Evolutionary conservation across 2,888 invertebrate species (phyloP).

Genomic region (Parasteatoda lunata): DNA sequence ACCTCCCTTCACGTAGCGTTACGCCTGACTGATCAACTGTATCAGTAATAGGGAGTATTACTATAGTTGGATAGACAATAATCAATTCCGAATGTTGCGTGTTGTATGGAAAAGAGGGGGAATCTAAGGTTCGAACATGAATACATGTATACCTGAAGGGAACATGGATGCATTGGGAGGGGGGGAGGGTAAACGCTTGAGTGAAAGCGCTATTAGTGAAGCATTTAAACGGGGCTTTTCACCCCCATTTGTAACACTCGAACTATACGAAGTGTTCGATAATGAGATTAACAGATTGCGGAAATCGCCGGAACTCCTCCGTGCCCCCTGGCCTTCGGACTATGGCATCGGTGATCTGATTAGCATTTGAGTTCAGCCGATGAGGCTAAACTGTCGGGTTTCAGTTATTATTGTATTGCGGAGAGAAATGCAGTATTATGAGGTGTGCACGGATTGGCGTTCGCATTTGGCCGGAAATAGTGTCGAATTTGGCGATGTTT

Average conservation of each 20-base stretch:
- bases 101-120: slow-evolving; percentile 42
- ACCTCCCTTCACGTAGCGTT: not conserved
- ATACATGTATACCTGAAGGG: slow-evolving; percentile 49
- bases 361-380: slow-evolving; percentile 67
- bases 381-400: slow-evolving; percentile 68
- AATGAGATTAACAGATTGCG: slow-evolving; percentile 68
- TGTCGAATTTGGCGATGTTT: slow-evolving; percentile 43
- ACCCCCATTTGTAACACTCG: slow-evolving; percentile 58
- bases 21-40: slow-evolving; percentile 39
- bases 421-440: slow-evolving; percentile 43
- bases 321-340: not conserved
- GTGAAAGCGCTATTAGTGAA: slow-evolving; percentile 54
- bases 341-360: slow-evolving; percentile 45
- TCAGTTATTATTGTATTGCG: slow-evolving; percentile 66
- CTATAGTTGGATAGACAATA: slow-evolving; percentile 49
- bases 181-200: slow-evolving; percentile 17
- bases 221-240: slow-evolving; percentile 50
- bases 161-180: slow-evolving; percentile 12
- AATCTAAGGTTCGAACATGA: slow-evolving; percentile 31
- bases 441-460: slow-evolving; percentile 52
- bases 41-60: slow-evolving; percentile 31
- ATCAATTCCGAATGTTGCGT: slow-evolving; percentile 63
- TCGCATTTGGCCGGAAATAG: not conserved
- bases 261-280: slow-evolving; percentile 59
- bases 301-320: slow-evolving; percentile 24